Base-by-base conservation (phyloP, 2,113 vertebrate species). In the Labeo rohita region DNA sequence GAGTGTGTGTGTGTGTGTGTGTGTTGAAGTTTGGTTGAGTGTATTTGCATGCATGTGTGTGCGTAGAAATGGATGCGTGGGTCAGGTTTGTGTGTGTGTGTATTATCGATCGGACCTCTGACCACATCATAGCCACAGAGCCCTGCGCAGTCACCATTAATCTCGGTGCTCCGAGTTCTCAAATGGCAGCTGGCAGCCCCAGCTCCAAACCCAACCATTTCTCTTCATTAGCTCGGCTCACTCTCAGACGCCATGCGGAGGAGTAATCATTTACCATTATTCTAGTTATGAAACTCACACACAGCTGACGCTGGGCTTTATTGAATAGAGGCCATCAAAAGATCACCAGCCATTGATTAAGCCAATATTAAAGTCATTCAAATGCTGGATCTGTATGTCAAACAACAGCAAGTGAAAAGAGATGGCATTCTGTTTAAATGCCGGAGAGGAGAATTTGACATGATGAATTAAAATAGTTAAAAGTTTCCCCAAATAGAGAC, bases 331-430 rank as follows among this genome's bases (percentile, higher is more conserved):
- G 92, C 96, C 96, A 94, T 96, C 96, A 96, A 99, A 99, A 99
- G 97, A 99, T 95, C 97, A 97, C 95, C 94, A 96, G 95, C 94
- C 97, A 99, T 99, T 98, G 98, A 99, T 98, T 97, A 97, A 93
- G 92, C 95, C 93, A 95, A 97, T 98, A 98, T 98, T 97, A 98
- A 98, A 97, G 96, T 96, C 96, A 96, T 95, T 96, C 96, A 96
- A 94, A 96, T 97, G 94, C 94, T 95, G 93, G 94, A 96, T 97
- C 96, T 96, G 96, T 97, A 98, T 97, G 96, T 97, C 97, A 98
- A 95, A 96, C 94, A 96, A 92, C 95, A 95, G 94, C 94, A 93
- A 96, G 92, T 93, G 92, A 93, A 93, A 93, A 92, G 88, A 89
- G 91, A 93, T 91, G 90, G 89, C 92, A 92, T 94, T 92, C 84